Conservation (phyloP, 1,140 invertebrate species). For the Frieseomelitta varia region DNA sequence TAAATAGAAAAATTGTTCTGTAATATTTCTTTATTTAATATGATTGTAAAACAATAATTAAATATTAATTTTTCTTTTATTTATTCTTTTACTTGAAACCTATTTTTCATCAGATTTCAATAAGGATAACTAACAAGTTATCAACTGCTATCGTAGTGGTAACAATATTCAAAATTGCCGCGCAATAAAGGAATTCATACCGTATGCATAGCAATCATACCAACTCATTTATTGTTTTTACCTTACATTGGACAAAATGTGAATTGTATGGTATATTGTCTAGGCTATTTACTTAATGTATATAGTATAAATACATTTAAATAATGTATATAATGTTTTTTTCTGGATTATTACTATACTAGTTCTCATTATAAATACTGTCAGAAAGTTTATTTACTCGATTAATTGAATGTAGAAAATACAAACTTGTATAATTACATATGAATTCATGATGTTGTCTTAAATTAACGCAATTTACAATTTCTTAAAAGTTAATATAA, state of each 20-base stretch:
- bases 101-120: not conserved
- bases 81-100: not conserved
- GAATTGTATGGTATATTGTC: not conserved
- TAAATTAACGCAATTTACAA: too few species aligned
- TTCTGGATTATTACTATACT: too few species aligned
- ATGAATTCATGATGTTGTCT: too few species aligned
- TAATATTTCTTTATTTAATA: not conserved
- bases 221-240: not conserved
- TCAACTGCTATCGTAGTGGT: not conserved
- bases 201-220: too few species aligned
- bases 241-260: not conserved
- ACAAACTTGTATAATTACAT: too few species aligned
- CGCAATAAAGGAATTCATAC: too few species aligned
- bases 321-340: too few species aligned
- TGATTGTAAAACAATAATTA: slow-evolving; percentile 7
- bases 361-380: too few species aligned
- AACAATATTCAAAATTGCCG: not conserved
- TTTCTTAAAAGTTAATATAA: too few species aligned
- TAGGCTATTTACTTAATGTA: not conserved
- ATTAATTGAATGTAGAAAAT: too few species aligned
- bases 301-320: too few species aligned
- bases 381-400: too few species aligned
- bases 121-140: not conserved
- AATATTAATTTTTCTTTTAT: not conserved
- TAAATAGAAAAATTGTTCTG: not conserved